These are phyloP conservation scores for Actinia tenebrosa DNA, from an alignment of 64 coral and sea anemone species.

Conservation along the genomic window DNA sequence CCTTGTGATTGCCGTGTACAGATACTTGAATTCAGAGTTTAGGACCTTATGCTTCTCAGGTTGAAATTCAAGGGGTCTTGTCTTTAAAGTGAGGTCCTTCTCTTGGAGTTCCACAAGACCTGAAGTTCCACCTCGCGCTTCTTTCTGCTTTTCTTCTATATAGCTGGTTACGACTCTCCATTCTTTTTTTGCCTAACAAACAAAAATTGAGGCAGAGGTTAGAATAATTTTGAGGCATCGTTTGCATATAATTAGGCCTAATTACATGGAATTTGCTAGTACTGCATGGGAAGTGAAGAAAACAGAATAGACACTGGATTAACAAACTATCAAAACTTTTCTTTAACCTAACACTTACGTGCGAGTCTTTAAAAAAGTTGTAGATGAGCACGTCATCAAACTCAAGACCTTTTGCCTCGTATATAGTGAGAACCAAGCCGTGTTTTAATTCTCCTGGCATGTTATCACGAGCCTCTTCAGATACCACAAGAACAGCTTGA, in stretches of 20 bases:
- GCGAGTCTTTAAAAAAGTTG: slow-evolving; percentile 65
- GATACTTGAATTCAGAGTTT: slow-evolving; percentile 91
- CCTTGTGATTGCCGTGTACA: slow-evolving; percentile 94
- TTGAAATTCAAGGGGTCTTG: slow-evolving; percentile 74
- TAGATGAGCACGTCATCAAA: slow-evolving; percentile 66
- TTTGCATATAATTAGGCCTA: too few species aligned
- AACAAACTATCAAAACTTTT: too few species aligned
- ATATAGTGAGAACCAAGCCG: slow-evolving; percentile 47
- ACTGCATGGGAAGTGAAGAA: too few species aligned
- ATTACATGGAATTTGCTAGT: too few species aligned
- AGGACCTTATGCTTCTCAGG: slow-evolving; percentile 89
- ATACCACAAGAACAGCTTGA: slow-evolving; percentile 31
- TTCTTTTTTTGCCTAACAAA: slow-evolving; percentile 44
- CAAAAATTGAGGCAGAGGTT: not conserved
- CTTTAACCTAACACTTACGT: slow-evolving; percentile 16
- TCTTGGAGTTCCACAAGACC: slow-evolving; percentile 34
- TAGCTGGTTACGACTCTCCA: slow-evolving; percentile 62
- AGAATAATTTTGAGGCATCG: not conserved
- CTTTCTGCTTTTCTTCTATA: slow-evolving; percentile 28
- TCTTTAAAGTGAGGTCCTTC: slow-evolving; percentile 30
- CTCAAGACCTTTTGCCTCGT: slow-evolving; percentile 59
- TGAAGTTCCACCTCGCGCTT: not conserved
- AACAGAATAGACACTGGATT: too few species aligned
- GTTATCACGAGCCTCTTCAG: slow-evolving; percentile 35
- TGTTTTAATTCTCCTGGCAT: slow-evolving; percentile 60